Base-by-base conservation (phyloP, 2,797 vertebrate genomes). In the Gila robusta region DNA sequence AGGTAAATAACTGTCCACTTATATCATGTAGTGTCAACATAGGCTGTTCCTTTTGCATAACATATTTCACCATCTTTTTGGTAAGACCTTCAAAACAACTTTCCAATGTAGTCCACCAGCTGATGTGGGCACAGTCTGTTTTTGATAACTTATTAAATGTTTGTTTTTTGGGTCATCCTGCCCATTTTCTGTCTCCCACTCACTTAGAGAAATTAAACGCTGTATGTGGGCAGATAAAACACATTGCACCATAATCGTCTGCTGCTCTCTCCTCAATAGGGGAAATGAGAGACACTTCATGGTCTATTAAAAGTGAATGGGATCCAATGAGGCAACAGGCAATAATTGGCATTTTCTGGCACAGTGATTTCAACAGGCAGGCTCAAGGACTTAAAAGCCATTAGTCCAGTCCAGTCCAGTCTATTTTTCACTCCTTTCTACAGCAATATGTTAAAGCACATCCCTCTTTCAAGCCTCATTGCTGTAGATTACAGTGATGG, bases 281-380 rank as follows among this genome's bases (percentile, higher is more conserved):
- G 91, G 89, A 91, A 93, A 95, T 90, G 91, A 93, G 92, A 91
- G 90, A 90, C 87, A 93, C 92, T 94, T 93, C 92, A 94, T 91
- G 93, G 90, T 93, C 94, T 94, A 93, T 96, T 95, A 94, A 94
- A 90, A 94, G 89, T 89, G 92, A 93, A 93, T 93, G 88, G 91
- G 91, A 94, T 92, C 93, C 93, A 94, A 89, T 92, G 90, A 92
- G 93, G 91, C 93, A 92, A 90, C 88, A 88, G 88, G 90, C 90
- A 89, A 89, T 94, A 94, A 94, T 93, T 95, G 93, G 91, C 91
- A 91, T 90, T 92, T 90, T 90, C 91, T 89, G 87, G 89, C 89
- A 82, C 87, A 37, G 66, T 88, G 83, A 76, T 62, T 92, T 91
- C 87, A 87, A 74, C 81, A 89, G 90, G 91, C 87, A 88, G 87